Evolutionary conservation across 1,140 invertebrate species (phyloP).

Genomic region (Frieseomelitta varia): DNA sequence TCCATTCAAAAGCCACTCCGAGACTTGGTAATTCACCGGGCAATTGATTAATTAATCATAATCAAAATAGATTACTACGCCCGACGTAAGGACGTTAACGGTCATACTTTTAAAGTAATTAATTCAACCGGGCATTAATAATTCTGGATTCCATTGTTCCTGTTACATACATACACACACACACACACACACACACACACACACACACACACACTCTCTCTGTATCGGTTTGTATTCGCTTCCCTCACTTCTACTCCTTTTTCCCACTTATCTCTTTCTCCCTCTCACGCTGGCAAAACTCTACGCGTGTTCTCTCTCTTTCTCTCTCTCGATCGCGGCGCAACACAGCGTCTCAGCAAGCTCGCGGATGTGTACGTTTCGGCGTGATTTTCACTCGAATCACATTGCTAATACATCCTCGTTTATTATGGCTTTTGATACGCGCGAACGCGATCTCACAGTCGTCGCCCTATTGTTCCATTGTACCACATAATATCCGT

Average conservation of each 20-base stretch:
- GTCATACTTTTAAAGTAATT: slow-evolving; percentile 37
- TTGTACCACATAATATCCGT: slow-evolving; percentile 60
- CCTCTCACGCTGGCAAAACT: not conserved
- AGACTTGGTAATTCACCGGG: slow-evolving; percentile 1
- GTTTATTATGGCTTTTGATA: slow-evolving; percentile 47
- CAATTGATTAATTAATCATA: slow-evolving; percentile 54
- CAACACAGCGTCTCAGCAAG: slow-evolving; percentile 29
- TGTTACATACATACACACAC: too few species aligned
- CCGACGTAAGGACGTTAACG: slow-evolving; percentile 29
- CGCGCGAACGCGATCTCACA: slow-evolving; percentile 48
- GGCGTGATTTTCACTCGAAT: slow-evolving; percentile 40
- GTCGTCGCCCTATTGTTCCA: slow-evolving; percentile 59
- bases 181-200: too few species aligned
- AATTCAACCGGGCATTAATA: slow-evolving; percentile 38
- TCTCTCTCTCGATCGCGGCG: not conserved
- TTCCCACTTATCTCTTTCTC: too few species aligned
- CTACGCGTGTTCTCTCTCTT: not conserved
- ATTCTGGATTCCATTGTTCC: slow-evolving; percentile 43
- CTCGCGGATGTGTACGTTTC: slow-evolving; percentile 27
- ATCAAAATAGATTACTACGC: slow-evolving; percentile 47
- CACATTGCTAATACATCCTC: slow-evolving; percentile 30
- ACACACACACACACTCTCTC: too few species aligned
- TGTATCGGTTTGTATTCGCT: slow-evolving; percentile 1
- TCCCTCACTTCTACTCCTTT: not conserved
- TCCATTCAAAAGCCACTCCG: not conserved